Evolutionary conservation across 2,888 invertebrate genomes (phyloP).

Genomic region (Sturmia bella): DNA sequence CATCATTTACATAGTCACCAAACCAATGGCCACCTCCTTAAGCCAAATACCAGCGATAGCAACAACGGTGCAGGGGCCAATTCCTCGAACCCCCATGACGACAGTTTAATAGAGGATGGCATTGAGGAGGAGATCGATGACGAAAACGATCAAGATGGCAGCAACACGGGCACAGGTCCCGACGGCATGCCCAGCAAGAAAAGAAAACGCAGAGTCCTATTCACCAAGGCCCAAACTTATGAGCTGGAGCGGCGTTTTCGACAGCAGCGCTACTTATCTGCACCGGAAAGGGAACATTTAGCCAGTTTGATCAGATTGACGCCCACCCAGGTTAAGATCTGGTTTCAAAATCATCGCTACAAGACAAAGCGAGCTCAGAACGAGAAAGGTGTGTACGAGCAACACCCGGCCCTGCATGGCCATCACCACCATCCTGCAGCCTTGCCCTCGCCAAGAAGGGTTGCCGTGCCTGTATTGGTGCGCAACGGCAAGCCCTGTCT

Average conservation of each 20-base stretch:
- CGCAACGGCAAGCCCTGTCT: constrained; percentile 96
- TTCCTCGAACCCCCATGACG: constrained; percentile 78
- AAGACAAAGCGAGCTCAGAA: constrained; percentile 99
- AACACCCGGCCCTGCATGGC: constrained; percentile 78
- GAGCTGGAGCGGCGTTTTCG: constrained; percentile 97
- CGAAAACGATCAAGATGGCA: constrained; percentile 79
- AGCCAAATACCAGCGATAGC: constrained; percentile 60
- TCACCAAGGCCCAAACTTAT: constrained; percentile 98
- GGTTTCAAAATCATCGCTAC: constrained; percentile 99
- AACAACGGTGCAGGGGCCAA: constrained; percentile 72
- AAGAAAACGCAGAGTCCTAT: constrained; percentile 96
- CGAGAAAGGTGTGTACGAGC: constrained; percentile 91
- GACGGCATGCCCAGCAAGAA: constrained; percentile 88
- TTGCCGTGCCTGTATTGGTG: constrained; percentile 96
- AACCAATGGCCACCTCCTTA: constrained; percentile 49
- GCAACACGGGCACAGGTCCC: constrained; percentile 76
- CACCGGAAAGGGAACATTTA: constrained; percentile 97
- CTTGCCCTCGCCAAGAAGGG: constrained; percentile 92
- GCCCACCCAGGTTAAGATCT: constrained; percentile 99
- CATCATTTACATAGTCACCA: constrained; percentile 68
- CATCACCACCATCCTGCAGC: constrained; percentile 82
- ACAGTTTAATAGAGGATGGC: constrained; percentile 79
- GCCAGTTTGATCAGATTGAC: constrained; percentile 97
- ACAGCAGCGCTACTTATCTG: constrained; percentile 97
- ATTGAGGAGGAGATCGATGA: constrained; percentile 84